Evolutionary conservation across 2,888 invertebrate genomes (phyloP), one percentile per base, ranked within the genome.

Genomic region (Drosophila paramelanica): DNA sequence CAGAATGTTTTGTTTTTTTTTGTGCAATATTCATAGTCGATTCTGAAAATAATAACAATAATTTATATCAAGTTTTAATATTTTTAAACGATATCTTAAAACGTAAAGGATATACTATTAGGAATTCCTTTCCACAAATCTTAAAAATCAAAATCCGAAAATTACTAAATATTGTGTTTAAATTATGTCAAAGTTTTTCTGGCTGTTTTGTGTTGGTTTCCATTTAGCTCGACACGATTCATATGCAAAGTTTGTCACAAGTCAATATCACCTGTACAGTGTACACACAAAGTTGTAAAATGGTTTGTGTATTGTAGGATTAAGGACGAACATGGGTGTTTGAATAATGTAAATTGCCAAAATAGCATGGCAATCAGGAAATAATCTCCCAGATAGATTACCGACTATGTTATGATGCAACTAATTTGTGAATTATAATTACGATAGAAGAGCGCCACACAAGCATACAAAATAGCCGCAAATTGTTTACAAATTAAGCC

Each of bases 401-500:
- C 42, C 75, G 41, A 56, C 62, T 57, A 58, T 43, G 61, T 68
- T 58, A 56, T 33, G 43, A 17, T 45, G 42, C 62, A 59, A 50
- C 75, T 74, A 75, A 75, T 75, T 75, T 75, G 69, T 50, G 50
- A 67, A 79, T 68, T 75, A 56, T 75, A 75, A 75, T 75, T 75
- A 74, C 62, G 74, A 74, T 79, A 68, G 67, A 60, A 53, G 42
- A 49, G 64, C 52, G 20, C 20, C 31, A 20, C 36, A 50, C 38
- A 27, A 43, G 17, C 66, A 47, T 13, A 31, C 23, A 55, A 66
- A 77, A 55, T 56, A 23, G 2, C 57, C 56, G 53, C 82, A 82
- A 88, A 82, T 82, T 88, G 82, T 85, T 85, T 88, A 73, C 88
- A 88, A 88, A 82, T 82, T 73, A 53, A 67, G 68, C 42, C 60